Evolutionary conservation across 2,888 invertebrate genomes (phyloP), one percentile per base, ranked within the genome.

Genomic region (Nasonovia ribisnigri): DNA sequence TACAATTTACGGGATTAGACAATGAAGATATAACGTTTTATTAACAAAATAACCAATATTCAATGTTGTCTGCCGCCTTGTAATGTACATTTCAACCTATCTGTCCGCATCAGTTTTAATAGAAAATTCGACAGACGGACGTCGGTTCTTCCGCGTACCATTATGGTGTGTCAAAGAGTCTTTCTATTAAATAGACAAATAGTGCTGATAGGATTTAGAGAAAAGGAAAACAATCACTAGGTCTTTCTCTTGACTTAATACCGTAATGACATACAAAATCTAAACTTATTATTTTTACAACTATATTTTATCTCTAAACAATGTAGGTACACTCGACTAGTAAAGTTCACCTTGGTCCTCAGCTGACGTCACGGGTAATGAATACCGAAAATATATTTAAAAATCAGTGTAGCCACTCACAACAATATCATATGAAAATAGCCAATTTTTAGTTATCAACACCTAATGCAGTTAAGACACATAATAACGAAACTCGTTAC

Each of bases 171-270:
- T 48, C 77, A 90, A 77, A 90, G 6, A 77, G 36, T 42, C 51
- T 90, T 48, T 67, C n/a, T 42, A 48, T 77, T 90, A 90, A 60
- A 90, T 48, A 36, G 77, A 48, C 67, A 0, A 26, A 48, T 51
- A 36, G 77, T 24, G 16, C 51, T 42, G 48, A 77, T 48, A 51
- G 26, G 11, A 54, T 60, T 90, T 29, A 29, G 51, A 54, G 42
- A 77, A 90, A 77, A 90, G 26, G 26, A 51, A 90, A 90, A 77
- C 77, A 90, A 90, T 51, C 42, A 46, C 24, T 29, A 46, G 26
- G 51, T 87, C 8, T 20, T 87, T 36, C 0, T 36, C 20, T 36
- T 36, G 20, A 20, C 26, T 16, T 5, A 48, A 1, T n/a, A n/a
- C 87, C 48, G 20, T 51, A 87, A 87, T 1, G 48, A 48, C 0